Percentiles rank a stretch among this genome's conserved stretches.
Conservation (phyloP, 2,888 invertebrate genomes). For the Mythimna ferrago region DNA sequence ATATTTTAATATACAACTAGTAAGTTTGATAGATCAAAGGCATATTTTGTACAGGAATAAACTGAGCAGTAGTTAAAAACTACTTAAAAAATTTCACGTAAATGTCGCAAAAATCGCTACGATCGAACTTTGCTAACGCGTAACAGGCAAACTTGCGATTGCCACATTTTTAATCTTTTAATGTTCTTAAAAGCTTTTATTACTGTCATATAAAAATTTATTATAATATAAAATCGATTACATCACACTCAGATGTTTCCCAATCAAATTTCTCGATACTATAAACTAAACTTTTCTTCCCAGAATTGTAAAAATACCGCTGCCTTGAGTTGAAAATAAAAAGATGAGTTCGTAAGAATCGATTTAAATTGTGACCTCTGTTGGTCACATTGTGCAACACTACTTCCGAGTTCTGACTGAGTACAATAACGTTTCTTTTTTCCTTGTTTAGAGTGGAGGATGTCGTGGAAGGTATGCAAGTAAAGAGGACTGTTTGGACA, state of each 20-base stretch:
- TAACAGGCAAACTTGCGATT: conserved; percentile 17
- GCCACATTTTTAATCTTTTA: conserved; percentile 40
- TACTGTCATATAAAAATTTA: conserved; percentile 29
- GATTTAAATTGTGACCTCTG: conserved; percentile 56
- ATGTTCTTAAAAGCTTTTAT: conserved; percentile 55
- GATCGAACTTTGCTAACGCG: not conserved
- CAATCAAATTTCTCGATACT: conserved; percentile 34
- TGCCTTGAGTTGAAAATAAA: conserved; percentile 37
- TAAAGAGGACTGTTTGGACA: conserved; percentile 73
- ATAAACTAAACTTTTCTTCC: conserved; percentile 40
- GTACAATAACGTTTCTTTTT: conserved; percentile 70
- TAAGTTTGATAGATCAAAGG: too few relatives aligned
- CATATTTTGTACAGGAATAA: too few relatives aligned
- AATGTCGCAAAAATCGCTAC: not conserved
- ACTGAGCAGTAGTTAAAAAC: too few relatives aligned
- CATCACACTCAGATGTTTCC: conserved; percentile 29
- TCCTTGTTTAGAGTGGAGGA: conserved; percentile 67
- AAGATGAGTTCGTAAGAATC: conserved; percentile 33
- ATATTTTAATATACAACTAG: too few relatives aligned
- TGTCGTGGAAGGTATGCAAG: conserved; percentile 59
- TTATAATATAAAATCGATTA: conserved; percentile 21
- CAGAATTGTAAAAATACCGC: conserved; percentile 41
- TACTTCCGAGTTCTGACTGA: conserved; percentile 72
- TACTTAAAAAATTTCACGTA: too few relatives aligned
- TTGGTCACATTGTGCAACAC: conserved; percentile 61